Percentiles rank a stretch among this genome's conserved stretches.
phyloP scores from a whole-genome alignment of 2,888 invertebrate species.

The Scaptomyza parva region DNA sequence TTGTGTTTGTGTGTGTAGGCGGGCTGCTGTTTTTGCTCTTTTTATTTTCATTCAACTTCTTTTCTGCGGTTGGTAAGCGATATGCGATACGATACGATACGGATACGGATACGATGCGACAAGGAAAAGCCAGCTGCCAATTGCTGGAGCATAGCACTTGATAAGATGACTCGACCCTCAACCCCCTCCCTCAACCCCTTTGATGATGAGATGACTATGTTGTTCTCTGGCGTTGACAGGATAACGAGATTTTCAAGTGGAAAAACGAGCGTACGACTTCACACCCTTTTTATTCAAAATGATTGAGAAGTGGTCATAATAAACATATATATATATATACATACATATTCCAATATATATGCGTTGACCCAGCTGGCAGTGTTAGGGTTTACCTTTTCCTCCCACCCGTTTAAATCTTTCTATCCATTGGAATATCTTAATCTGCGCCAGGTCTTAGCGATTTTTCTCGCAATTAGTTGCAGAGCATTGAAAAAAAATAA shows the following conservation, averaged over 20 bases:
- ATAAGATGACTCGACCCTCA: conserved; percentile 25
- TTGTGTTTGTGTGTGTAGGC: conserved; percentile 41
- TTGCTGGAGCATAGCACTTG: conserved; percentile 57
- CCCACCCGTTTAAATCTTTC: not conserved
- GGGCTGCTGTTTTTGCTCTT: conserved; percentile 50
- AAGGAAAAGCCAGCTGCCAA: conserved; percentile 62
- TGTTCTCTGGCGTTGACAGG: conserved; percentile 78
- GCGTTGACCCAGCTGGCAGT: conserved; percentile 17
- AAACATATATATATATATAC: not conserved
- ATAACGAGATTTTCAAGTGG: conserved; percentile 84
- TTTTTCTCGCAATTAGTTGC: conserved; percentile 77
- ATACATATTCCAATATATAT: too few relatives aligned
- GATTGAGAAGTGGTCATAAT: conserved; percentile 11
- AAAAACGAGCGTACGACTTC: conserved; percentile 49
- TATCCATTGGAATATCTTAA: conserved; percentile 22
- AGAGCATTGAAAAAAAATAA: conserved; percentile 55
- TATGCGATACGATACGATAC: conserved; percentile 60
- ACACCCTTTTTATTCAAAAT: conserved; percentile 55
- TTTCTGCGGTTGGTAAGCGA: conserved; percentile 55
- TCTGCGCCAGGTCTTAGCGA: conserved; percentile 59
- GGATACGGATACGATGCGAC: not conserved
- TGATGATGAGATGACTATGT: conserved; percentile 65
- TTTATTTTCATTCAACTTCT: conserved; percentile 51
- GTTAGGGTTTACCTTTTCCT: not conserved
- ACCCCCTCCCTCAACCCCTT: not conserved